Evolutionary conservation across 2,797 vertebrate species (phyloP).

Genomic region (Aulostomus chinensis): DNA sequence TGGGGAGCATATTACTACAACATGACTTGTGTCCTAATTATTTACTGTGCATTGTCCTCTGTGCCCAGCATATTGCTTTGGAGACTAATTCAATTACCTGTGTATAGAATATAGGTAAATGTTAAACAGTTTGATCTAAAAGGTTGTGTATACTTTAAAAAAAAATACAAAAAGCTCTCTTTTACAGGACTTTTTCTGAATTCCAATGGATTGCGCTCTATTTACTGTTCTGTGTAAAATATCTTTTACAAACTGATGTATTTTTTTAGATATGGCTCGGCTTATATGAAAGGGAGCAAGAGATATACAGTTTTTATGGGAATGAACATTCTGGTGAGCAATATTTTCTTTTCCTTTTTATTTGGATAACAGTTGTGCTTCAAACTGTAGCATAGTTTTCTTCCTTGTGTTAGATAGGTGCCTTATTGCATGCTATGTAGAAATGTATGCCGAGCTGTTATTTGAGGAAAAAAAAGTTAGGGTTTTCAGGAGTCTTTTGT

Average conservation of each 20-base stretch:
- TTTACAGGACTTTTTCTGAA: slow-evolving; percentile 71
- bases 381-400: slow-evolving; percentile 84
- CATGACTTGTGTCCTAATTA: slow-evolving; percentile 71
- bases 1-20: slow-evolving; percentile 71
- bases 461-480: slow-evolving; percentile 66
- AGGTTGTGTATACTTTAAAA: slow-evolving; percentile 80
- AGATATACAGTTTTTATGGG: slow-evolving; percentile 81
- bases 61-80: slow-evolving; percentile 62
- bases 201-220: slow-evolving; percentile 75
- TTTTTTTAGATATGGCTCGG: slow-evolving; percentile 86
- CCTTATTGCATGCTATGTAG: slow-evolving; percentile 88
- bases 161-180: slow-evolving; percentile 53
- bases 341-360: slow-evolving; percentile 69
- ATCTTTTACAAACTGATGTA: slow-evolving; percentile 85
- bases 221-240: slow-evolving; percentile 82
- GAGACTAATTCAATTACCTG: slow-evolving; percentile 63
- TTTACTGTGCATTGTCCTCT: slow-evolving; percentile 64
- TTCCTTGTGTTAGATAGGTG: slow-evolving; percentile 89
- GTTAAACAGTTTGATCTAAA: slow-evolving; percentile 67
- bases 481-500: slow-evolving; percentile 77
- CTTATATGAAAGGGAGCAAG: slow-evolving; percentile 82
- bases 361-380: slow-evolving; percentile 83
- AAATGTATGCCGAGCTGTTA: slow-evolving; percentile 84
- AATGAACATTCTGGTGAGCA: slow-evolving; percentile 80
- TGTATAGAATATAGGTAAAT: slow-evolving; percentile 74